Evolutionary conservation across 2,797 vertebrate species (phyloP), one percentile per base, ranked within the genome.

Genomic region (Neostethus bicornis): DNA sequence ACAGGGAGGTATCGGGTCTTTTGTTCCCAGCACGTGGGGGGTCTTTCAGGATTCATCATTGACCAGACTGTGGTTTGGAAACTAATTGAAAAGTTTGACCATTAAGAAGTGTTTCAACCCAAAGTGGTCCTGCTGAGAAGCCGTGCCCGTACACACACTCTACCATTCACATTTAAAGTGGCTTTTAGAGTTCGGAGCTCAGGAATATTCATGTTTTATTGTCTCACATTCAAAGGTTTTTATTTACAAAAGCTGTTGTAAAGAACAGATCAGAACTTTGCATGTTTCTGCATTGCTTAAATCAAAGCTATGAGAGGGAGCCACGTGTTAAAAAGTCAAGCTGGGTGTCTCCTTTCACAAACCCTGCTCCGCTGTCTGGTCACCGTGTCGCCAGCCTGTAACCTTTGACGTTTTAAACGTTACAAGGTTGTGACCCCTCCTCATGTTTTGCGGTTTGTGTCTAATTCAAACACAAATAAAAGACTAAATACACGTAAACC

Each of bases 41-140:
- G 41, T 11, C 24, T 52, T 47, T 51, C 9, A 56, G 45, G 38
- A 37, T 59, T 39, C 51, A 35, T 46, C 43, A 23, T 9, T 42
- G 39, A 54, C 56, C 39, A 21, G 71, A 66, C 37, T 61, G 75
- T 77, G 72, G 52, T 56, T 54, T 73, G 60, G 68, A 62, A 74
- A 76, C 59, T 88, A 79, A 89, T 86, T 78, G 76, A 86, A 88
- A 60, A 66, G 66, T 74, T 67, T 75, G 55, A 71, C 49, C 17
- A 66, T 73, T 68, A 54, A 8, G 42, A 37, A 57, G 78, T 29
- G 42, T 72, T 75, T 73, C 35, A 34, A 44, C 66, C 61, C 68
- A 69, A 87, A 81, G 78, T 66, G 49, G 65, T 72, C 63, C 76
- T 24, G 16, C 47, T n/a, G n/a, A n/a, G n/a, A n/a, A n/a, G n/a